Conservation (phyloP, 53 echinoderm and acorn worm species). For the Crossaster papposus region DNA sequence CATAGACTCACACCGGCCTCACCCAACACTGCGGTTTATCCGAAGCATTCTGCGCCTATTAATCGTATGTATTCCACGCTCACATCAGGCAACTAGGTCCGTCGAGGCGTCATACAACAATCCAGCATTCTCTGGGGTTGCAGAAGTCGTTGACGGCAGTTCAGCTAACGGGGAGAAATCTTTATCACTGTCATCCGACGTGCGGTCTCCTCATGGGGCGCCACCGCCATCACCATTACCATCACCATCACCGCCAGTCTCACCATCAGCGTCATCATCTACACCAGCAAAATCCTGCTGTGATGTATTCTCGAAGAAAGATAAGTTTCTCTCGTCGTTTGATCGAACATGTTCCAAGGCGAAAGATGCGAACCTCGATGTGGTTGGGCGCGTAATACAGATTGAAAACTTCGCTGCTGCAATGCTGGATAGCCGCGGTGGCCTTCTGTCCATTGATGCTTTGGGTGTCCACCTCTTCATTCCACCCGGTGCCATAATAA, state of each 20-base stretch:
- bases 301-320: not conserved
- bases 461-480: conserved; percentile 39
- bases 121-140: not conserved
- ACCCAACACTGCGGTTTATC: not conserved
- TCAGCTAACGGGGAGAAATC: not conserved
- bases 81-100: not conserved
- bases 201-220: not conserved
- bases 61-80: not conserved
- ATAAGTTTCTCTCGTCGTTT: not conserved
- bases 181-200: not conserved
- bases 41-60: not conserved
- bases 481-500: conserved; percentile 30
- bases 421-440: conserved; percentile 37
- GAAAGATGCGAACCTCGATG: not conserved
- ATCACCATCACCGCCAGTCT: not conserved
- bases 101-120: not conserved
- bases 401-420: conserved; percentile 47
- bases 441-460: conserved; percentile 35
- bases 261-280: not conserved
- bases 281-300: not conserved
- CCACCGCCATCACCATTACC: not conserved
- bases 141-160: not conserved
- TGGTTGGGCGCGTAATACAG: conserved; percentile 2
- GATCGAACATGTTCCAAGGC: not conserved
- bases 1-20: not conserved